These are phyloP conservation scores for Penaeus japonicus DNA, from an alignment of 1,140 invertebrate species.

Conservation along the genomic window DNA sequence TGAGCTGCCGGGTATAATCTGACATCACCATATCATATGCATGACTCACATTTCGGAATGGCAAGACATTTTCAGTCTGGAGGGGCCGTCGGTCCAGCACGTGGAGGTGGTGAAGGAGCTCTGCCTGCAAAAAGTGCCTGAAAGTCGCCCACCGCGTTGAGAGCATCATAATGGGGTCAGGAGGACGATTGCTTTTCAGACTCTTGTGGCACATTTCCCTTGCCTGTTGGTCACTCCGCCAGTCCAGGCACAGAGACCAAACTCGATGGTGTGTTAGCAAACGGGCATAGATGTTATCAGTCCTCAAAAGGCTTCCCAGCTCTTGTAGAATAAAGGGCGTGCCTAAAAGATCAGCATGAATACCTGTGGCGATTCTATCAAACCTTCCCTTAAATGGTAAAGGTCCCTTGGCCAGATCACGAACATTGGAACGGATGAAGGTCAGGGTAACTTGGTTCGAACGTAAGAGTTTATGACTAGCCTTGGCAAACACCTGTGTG, in stretches of 20 bases:
- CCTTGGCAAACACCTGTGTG: constrained; percentile 21
- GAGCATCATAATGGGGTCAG: constrained; percentile 31
- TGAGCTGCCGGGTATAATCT: constrained; percentile 44
- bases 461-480: neutral
- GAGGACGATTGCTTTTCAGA: constrained; percentile 18
- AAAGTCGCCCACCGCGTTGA: constrained; percentile 43
- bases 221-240: constrained; percentile 36
- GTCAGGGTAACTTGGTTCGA: constrained; percentile 15
- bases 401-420: neutral
- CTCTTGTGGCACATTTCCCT: constrained; percentile 32
- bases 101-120: constrained; percentile 41
- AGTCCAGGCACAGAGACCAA: constrained; percentile 46
- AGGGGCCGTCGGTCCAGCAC: constrained; percentile 34
- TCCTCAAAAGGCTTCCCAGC: constrained; percentile 8
- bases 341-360: constrained; percentile 42
- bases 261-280: constrained; percentile 45
- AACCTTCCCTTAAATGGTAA: constrained; percentile 9
- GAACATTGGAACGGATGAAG: constrained; percentile 25
- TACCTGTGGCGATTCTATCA: constrained; percentile 43
- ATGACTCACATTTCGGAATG: constrained; percentile 19
- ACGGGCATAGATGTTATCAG: constrained; percentile 37
- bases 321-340: constrained; percentile 41
- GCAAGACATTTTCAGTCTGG: constrained; percentile 11
- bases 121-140: constrained; percentile 44
- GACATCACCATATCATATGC: constrained; percentile 31